A percentile compares a stretch with the other conserved stretches of the same genome.
Conservation (phyloP, 2,113 vertebrate species). For the Stomatorhinus ivindoensis region DNA sequence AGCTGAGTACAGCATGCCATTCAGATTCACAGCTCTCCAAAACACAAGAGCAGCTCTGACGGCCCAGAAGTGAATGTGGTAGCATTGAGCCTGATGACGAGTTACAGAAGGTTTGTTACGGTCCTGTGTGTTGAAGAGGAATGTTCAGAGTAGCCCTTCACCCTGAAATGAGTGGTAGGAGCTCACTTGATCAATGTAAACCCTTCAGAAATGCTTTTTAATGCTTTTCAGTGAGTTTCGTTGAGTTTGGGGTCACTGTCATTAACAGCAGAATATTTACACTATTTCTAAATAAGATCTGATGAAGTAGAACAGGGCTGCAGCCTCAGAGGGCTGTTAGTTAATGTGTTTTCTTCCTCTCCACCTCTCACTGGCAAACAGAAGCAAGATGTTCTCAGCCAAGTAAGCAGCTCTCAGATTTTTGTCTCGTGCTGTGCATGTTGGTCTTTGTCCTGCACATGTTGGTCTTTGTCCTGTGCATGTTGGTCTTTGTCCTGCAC, state of each 20-base stretch:
- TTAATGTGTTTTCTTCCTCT: conserved; percentile 19
- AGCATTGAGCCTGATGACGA: background rate
- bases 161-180: background rate
- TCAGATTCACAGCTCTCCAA: background rate
- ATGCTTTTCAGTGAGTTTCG: background rate
- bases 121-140: background rate
- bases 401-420: conserved; percentile 61
- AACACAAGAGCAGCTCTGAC: background rate
- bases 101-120: background rate
- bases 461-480: conserved; percentile 49
- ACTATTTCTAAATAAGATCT: background rate
- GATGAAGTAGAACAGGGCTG: background rate
- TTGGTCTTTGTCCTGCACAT: background rate
- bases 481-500: conserved; percentile 26
- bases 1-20: background rate
- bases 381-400: conserved; percentile 75
- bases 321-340: background rate
- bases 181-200: background rate
- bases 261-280: background rate
- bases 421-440: conserved; percentile 60
- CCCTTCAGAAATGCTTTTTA: background rate
- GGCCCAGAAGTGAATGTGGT: background rate
- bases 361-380: conserved; percentile 46
- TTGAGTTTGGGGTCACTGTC: background rate
- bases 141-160: background rate